phyloP scores from a whole-genome alignment of 2,797 vertebrate species.

The Tragopan temminckii region DNA sequence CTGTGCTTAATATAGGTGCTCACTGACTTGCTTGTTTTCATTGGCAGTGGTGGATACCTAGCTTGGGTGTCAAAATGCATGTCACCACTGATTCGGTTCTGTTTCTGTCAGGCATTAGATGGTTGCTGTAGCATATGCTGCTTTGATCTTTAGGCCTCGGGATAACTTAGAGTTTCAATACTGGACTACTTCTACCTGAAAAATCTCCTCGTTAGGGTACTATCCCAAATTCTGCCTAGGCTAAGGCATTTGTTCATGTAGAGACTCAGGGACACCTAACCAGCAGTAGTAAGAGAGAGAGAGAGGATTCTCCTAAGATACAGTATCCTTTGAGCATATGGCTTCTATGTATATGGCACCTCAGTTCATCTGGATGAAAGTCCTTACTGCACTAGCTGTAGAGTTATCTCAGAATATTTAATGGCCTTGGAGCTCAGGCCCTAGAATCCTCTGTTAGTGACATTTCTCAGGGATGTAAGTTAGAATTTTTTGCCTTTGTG shows the following conservation, averaged over 20 bases:
- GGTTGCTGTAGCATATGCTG: fast-evolving
- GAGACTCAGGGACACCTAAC: background rate
- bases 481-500: background rate
- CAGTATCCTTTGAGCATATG: background rate
- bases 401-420: background rate
- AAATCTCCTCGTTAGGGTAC: background rate
- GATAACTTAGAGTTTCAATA: background rate
- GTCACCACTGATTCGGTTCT: background rate
- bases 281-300: background rate
- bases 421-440: background rate
- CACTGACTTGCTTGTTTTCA: background rate
- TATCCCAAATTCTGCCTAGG: background rate
- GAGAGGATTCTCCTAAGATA: background rate
- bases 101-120: background rate
- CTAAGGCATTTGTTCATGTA: background rate
- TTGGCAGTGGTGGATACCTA: background rate
- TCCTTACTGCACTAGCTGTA: background rate
- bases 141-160: background rate
- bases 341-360: background rate
- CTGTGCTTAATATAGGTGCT: background rate
- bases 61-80: background rate
- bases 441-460: background rate
- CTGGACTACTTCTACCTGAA: background rate
- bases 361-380: background rate
- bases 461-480: background rate